Evolutionary conservation across 1,140 invertebrate species (phyloP).

Genomic region (Macrobrachium nipponense): DNA sequence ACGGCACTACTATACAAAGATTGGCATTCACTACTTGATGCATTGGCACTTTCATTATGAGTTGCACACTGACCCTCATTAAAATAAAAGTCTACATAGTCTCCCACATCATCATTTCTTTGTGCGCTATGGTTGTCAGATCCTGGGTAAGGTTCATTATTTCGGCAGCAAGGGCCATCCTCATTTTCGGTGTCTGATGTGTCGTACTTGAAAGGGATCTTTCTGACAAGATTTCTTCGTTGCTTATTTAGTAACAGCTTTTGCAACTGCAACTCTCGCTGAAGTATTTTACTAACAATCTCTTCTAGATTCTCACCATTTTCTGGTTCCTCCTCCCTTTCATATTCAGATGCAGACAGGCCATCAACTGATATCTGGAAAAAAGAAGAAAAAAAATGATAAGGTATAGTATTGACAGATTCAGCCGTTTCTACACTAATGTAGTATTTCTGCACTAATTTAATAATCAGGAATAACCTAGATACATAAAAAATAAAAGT

Average conservation of each 20-base stretch:
- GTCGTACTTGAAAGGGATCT: conserved; percentile 65
- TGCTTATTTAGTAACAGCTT: conserved; percentile 74
- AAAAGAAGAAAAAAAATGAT: background rate
- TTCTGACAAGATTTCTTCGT: conserved; percentile 72
- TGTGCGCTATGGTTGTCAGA: conserved; percentile 10
- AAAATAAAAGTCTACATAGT: conserved; percentile 55
- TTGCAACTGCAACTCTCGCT: conserved; percentile 87
- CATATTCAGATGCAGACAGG: conserved; percentile 55
- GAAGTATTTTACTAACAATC: conserved; percentile 84
- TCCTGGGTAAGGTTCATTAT: background rate
- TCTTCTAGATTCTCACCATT: conserved; percentile 76
- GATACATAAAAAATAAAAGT: too few relatives aligned
- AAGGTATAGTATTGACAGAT: background rate
- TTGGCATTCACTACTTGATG: conserved; percentile 62
- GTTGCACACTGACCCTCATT: conserved; percentile 25
- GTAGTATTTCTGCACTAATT: too few relatives aligned
- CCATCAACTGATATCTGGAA: conserved; percentile 49
- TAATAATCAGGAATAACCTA: too few relatives aligned
- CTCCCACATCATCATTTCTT: conserved; percentile 33
- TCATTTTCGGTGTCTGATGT: conserved; percentile 72
- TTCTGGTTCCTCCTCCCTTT: conserved; percentile 44
- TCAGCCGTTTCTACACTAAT: too few relatives aligned
- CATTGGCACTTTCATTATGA: conserved; percentile 51
- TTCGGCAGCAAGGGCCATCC: conserved; percentile 63
- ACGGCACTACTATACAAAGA: conserved; percentile 65